These are phyloP conservation scores for Accipiter cooperii DNA, from an alignment of 2,113 vertebrate genomes.

Conservation along the genomic window DNA sequence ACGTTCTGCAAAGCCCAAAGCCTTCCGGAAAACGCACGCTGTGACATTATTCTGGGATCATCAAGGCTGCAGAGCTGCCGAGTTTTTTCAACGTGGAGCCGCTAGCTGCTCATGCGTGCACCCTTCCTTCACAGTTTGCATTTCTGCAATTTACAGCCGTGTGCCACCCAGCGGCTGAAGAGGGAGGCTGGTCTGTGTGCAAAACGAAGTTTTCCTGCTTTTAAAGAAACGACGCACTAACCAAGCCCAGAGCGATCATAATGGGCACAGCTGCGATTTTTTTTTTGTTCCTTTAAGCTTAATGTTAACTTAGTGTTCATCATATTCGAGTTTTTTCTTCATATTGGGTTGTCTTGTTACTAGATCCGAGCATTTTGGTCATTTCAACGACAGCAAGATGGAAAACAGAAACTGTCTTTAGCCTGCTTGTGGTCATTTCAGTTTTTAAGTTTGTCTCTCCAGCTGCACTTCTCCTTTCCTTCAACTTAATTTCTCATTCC, in stretches of 20 bases:
- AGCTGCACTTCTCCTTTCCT: background rate
- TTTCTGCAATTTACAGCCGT: background rate
- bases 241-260: background rate
- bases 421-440: background rate
- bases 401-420: background rate
- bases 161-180: background rate
- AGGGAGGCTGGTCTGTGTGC: background rate
- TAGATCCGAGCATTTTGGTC: background rate
- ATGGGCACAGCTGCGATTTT: rapidly evolving
- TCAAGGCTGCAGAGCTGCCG: background rate
- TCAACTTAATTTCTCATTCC: background rate
- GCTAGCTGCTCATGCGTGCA: no score
- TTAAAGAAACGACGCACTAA: background rate
- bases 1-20: background rate
- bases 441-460: background rate
- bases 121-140: background rate
- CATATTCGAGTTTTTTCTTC: background rate
- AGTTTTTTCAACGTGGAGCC: no score
- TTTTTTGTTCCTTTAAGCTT: background rate
- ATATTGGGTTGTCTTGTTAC: background rate
- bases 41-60: background rate
- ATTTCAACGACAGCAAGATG: background rate
- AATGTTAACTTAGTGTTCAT: background rate
- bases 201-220: background rate
- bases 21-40: background rate